Conservation (phyloP, 2,888 invertebrate species). For the Gari tellinella region DNA sequence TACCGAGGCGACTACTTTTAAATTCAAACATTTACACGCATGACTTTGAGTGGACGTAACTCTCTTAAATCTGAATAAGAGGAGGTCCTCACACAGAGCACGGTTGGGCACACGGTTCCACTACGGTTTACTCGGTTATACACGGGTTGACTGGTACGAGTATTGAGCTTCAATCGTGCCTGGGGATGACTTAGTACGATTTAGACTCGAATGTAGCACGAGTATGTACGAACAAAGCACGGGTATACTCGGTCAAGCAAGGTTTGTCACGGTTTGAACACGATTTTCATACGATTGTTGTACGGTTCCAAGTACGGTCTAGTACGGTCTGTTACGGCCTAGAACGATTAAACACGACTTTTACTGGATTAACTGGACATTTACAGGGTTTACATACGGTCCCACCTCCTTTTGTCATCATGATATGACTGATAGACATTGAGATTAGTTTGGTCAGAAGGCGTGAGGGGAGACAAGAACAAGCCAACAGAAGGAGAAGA, state of each 20-base stretch:
- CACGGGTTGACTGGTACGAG: constrained; percentile 19
- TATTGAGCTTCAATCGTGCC: constrained; percentile 17
- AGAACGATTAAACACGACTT: constrained; percentile 16
- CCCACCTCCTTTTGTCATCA: constrained; percentile 12
- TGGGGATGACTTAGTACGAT: constrained; percentile 2
- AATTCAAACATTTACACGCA: too few species aligned
- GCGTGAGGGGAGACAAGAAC: constrained; percentile 11
- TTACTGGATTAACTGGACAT: constrained; percentile 20
- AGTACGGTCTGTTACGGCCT: constrained; percentile 13
- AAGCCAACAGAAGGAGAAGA: constrained; percentile 7
- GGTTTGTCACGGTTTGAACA: constrained; percentile 20
- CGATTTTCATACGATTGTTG: constrained; percentile 18
- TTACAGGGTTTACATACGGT: constrained; percentile 16
- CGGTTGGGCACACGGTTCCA: constrained; percentile 13
- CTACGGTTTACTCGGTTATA: constrained; percentile 13
- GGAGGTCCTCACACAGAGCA: constrained; percentile 22
- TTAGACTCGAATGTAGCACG: constrained; percentile 9
- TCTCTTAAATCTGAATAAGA: too few species aligned
- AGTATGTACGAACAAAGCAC: constrained; percentile 22
- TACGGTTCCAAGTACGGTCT: constrained; percentile 14
- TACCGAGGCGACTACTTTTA: too few species aligned
- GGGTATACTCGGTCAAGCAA: constrained; percentile 17
- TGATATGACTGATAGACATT: constrained; percentile 11
- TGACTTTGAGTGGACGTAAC: too few species aligned
- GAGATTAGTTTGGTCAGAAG: constrained; percentile 8